These are phyloP conservation scores for Tribolium madens DNA, from an alignment of 1,140 invertebrate genomes.

Conservation along the genomic window DNA sequence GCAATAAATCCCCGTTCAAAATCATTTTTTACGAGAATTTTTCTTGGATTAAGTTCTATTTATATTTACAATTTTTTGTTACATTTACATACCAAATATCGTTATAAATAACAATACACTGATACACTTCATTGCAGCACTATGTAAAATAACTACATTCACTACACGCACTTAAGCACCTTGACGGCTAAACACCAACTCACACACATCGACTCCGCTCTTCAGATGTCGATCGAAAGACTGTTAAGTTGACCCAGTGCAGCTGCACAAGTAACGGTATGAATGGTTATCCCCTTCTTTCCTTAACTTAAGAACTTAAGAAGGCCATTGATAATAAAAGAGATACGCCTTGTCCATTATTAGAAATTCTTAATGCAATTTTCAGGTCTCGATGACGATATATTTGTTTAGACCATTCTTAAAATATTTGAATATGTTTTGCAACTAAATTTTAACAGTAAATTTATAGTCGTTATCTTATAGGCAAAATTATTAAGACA, in stretches of 20 bases:
- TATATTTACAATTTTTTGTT: constrained; percentile 10
- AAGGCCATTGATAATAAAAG: constrained; percentile 16
- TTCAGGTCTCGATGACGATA: too few relatives aligned
- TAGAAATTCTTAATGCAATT: background rate
- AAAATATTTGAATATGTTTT: too few relatives aligned
- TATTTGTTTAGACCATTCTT: too few relatives aligned
- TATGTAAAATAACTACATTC: constrained; percentile 23
- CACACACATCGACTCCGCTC: constrained; percentile 3
- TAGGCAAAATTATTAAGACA: too few relatives aligned
- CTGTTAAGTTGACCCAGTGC: constrained; percentile 43
- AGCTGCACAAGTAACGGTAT: constrained; percentile 39
- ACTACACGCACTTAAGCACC: constrained; percentile 28
- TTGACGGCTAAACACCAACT: constrained; percentile 38
- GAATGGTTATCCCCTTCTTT: constrained; percentile 24
- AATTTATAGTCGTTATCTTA: too few relatives aligned
- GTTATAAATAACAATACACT: constrained; percentile 42
- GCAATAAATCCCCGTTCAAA: constrained; percentile 22
- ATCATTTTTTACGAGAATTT: constrained; percentile 30
- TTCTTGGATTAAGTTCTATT: background rate
- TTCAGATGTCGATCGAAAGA: constrained; percentile 36
- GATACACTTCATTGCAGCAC: constrained; percentile 33
- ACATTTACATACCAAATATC: constrained; percentile 37
- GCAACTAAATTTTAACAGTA: too few relatives aligned
- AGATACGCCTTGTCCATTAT: background rate
- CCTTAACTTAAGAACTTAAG: background rate